Evolutionary conservation across 2,888 invertebrate species (phyloP).

Genomic region (Allolobophora icterica): DNA sequence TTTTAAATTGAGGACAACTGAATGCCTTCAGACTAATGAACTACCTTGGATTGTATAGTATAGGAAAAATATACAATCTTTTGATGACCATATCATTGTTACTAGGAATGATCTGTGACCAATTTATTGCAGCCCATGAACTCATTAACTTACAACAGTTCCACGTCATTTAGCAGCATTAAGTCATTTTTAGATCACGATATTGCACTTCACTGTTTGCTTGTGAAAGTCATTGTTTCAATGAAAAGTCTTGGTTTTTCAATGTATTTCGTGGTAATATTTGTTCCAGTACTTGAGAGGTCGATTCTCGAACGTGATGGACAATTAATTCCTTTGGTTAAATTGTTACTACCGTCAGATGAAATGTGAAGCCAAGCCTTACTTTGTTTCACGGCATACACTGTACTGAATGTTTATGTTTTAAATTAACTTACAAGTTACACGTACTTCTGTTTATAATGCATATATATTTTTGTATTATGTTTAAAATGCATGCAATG

Average conservation of each 20-base stretch:
- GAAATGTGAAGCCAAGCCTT: not conserved
- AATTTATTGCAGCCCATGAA: not conserved
- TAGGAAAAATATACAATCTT: not conserved
- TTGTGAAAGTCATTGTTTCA: not conserved
- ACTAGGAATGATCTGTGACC: not conserved
- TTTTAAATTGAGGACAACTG: not conserved
- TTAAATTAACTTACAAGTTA: too few species aligned
- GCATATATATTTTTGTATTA: not conserved
- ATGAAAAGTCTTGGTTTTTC: not conserved
- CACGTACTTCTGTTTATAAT: not conserved
- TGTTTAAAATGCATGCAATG: not conserved
- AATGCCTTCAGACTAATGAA: not conserved
- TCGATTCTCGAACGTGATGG: too few species aligned
- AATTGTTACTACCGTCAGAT: not conserved
- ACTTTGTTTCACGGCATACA: not conserved
- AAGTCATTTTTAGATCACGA: not conserved
- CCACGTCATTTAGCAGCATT: not conserved
- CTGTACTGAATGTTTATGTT: not conserved
- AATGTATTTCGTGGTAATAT: not conserved
- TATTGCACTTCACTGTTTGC: not conserved
- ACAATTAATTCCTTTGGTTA: not conserved
- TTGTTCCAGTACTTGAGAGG: not conserved
- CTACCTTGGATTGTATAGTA: not conserved
- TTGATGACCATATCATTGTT: slow-evolving; percentile 7
- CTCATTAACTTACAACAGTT: not conserved